Base-by-base conservation (phyloP, 1,140 invertebrate genomes). In the Diorhabda carinulata region DNA sequence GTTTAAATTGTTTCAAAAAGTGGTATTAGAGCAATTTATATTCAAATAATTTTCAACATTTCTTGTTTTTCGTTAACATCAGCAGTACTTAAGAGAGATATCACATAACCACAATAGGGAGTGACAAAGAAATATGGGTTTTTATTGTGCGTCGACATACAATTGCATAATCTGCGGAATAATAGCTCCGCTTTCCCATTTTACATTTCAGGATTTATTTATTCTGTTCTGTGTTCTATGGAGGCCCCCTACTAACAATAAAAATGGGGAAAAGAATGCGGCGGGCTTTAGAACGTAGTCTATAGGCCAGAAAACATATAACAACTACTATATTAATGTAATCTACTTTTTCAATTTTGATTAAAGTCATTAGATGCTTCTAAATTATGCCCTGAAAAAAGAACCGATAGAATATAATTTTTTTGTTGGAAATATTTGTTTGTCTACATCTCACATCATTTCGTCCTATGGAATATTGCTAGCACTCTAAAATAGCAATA, bases 111-210 rank as follows among this genome's bases (percentile, higher is more conserved):
- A 76, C 74, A 76, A 76, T 69, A 69, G 66, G 60, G 59, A 56
- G 66, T 72, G 73, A 76, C 73, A 74, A 74, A 72, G 73, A 76
- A 72, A 73, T 68, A 76, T 76, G 61, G 64, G 56, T 68, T 63
- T 73, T 72, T 74, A 76, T 76, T 76, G 74, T 76, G 68, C 71
- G 74, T 73, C 74, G 74, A 76, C 73, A 71, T 70, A 76, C 74
- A 76, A 76, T 76, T 76, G 74, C 73, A 74, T 76, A 76, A 76
- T 76, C 72, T 76, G 72, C 68, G 67, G 71, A 69, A 76, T 76
- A 76, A 74, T 74, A 73, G 74, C 68, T 68, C 62, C 71, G 70
- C 68, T 73, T 68, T 71, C 67, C 69, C 73, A 74, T 76, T 72
- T 76, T 73, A 74, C 74, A 72, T 76, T 76, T 73, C 67, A 68